Conservation (phyloP, 2,113 vertebrate species). For the Orcinus orca region DNA sequence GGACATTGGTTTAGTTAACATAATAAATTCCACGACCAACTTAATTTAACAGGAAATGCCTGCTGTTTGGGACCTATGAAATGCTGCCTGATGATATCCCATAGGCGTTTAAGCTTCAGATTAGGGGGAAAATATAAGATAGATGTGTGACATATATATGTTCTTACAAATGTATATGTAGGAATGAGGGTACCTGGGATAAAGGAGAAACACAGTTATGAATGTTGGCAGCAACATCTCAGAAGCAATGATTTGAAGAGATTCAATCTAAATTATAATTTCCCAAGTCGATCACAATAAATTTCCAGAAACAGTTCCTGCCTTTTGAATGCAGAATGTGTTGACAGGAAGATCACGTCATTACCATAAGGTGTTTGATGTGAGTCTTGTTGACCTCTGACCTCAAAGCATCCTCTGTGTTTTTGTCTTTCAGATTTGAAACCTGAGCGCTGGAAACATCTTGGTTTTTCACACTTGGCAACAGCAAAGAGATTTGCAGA, state of each 20-base stretch:
- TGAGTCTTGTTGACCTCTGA: not conserved
- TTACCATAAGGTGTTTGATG: not conserved
- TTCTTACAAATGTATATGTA: not conserved
- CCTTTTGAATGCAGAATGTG: not conserved
- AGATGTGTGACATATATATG: fast-evolving
- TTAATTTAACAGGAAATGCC: constrained; percentile 29
- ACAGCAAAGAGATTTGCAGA: not conserved
- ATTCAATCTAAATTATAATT: constrained; percentile 38
- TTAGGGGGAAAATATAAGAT: not conserved
- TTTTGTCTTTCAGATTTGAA: not conserved
- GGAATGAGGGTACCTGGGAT: not conserved
- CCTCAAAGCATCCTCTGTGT: not conserved
- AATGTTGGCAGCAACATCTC: not conserved
- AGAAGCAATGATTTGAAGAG: constrained; percentile 10
- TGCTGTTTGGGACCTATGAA: constrained; percentile 40
- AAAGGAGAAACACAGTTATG: constrained; percentile 21
- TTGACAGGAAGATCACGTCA: not conserved
- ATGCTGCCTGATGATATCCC: constrained; percentile 12
- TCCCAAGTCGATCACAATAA: not conserved
- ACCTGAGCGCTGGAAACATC: not conserved
- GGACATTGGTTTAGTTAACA: constrained; percentile 3
- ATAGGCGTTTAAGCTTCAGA: not conserved
- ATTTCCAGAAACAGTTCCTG: not conserved
- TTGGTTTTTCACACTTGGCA: not conserved
- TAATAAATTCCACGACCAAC: constrained; percentile 9